phyloP scores from a whole-genome alignment of 37 sponge, comb jelly and placozoan genomes.

The Agelas oroides region DNA sequence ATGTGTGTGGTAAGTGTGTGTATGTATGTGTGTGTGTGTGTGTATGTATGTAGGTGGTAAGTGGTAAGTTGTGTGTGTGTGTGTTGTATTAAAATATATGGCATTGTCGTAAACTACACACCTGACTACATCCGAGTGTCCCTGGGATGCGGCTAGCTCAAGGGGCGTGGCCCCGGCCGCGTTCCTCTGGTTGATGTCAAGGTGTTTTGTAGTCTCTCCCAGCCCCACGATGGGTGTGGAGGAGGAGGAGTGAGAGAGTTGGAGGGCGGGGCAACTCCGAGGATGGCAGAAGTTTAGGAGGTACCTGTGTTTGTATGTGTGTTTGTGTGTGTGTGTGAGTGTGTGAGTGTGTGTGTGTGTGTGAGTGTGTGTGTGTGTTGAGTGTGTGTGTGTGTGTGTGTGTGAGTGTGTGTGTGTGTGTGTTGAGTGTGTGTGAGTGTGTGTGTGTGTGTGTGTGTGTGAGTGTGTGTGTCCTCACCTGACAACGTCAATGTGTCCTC shows the following conservation, averaged over 20 bases:
- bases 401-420: not conserved
- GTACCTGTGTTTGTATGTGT: not conserved
- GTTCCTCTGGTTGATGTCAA: constrained; percentile 41
- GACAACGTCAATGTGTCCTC: constrained; percentile 50
- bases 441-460: not conserved
- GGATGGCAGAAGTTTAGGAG: constrained; percentile 21
- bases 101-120: no score
- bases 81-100: no score
- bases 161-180: constrained; percentile 35
- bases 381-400: not conserved
- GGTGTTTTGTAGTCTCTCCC: not conserved
- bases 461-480: not conserved
- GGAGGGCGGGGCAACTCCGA: not conserved
- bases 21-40: no score
- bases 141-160: constrained; percentile 62
- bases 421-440: not conserved
- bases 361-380: not conserved
- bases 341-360: not conserved
- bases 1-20: no score
- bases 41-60: no score
- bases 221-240: constrained; percentile 7
- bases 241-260: not conserved
- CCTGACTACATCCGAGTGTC: constrained; percentile 56
- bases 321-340: not conserved
- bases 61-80: no score